Percentiles rank a stretch among this genome's conserved stretches.
Evolutionary conservation across 2,888 invertebrate genomes (phyloP).

Genomic region (Cryptocephalus primarius): DNA sequence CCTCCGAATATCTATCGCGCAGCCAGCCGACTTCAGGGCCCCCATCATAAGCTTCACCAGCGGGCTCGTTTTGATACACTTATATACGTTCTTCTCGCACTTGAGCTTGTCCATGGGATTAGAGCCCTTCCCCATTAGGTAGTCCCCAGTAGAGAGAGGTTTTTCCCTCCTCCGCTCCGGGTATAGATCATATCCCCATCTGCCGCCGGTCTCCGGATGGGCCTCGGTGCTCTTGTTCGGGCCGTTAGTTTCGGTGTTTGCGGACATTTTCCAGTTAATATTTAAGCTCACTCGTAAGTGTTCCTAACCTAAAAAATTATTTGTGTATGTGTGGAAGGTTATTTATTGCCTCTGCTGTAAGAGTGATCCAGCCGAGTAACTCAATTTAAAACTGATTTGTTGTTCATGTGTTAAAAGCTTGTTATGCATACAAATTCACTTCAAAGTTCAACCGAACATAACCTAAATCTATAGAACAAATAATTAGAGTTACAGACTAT

Average conservation of each 20-base stretch:
- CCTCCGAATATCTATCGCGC: constrained; percentile 70
- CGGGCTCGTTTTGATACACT: constrained; percentile 66
- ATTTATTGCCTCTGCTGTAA: too few relatives aligned
- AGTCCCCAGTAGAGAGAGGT: constrained; percentile 4
- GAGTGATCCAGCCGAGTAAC: too few relatives aligned
- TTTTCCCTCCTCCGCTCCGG: constrained; percentile 66
- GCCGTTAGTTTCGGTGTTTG: not conserved
- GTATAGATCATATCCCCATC: constrained; percentile 73
- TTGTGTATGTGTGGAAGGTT: too few relatives aligned
- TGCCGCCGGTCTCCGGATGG: constrained; percentile 3
- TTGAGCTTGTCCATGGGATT: constrained; percentile 60
- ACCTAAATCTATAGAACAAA: too few relatives aligned
- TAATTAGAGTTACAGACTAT: too few relatives aligned
- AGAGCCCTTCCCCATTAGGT: constrained; percentile 46
- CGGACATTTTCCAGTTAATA: too few relatives aligned
- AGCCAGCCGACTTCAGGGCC: constrained; percentile 70
- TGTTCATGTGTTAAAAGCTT: too few relatives aligned
- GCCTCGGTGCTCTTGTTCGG: not conserved
- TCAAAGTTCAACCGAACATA: too few relatives aligned
- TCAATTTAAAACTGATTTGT: too few relatives aligned
- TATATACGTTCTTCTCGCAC: constrained; percentile 71
- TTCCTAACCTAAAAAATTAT: too few relatives aligned
- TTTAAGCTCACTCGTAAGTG: too few relatives aligned
- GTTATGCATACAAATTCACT: too few relatives aligned
- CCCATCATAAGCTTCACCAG: constrained; percentile 76